Percentiles rank a stretch among this genome's conserved stretches.
Evolutionary conservation across 2,888 invertebrate species (phyloP).

Genomic region (Peribatodes rhomboidaria): DNA sequence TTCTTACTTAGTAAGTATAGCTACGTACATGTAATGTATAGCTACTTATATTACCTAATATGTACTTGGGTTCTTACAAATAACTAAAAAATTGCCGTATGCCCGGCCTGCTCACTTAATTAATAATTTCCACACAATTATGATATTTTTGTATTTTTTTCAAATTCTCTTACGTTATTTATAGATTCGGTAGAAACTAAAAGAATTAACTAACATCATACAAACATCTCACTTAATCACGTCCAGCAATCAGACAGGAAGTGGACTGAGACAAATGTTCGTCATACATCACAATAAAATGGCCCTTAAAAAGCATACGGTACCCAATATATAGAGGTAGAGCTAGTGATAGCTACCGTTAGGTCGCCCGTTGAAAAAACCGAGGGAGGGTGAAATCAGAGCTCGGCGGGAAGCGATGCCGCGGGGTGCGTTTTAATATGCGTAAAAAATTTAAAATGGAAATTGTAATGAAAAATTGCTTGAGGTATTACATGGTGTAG

Average conservation of each 20-base stretch:
- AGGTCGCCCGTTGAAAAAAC: constrained; percentile 74
- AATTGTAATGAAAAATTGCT: constrained; percentile 26
- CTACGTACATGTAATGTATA: no score
- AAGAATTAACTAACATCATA: not conserved
- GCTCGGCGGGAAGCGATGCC: constrained; percentile 56
- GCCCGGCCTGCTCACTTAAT: no score
- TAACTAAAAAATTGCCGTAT: no score
- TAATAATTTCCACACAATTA: no score
- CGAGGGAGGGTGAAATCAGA: constrained; percentile 73
- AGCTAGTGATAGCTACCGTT: constrained; percentile 73
- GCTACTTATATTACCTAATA: no score
- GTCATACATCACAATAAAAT: constrained; percentile 42
- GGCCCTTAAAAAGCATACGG: constrained; percentile 58
- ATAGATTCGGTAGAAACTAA: not conserved
- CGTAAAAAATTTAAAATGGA: constrained; percentile 23
- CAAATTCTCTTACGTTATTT: no score
- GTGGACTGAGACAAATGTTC: constrained; percentile 45
- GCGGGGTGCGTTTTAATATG: constrained; percentile 31
- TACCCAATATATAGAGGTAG: constrained; percentile 53
- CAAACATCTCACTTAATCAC: not conserved
- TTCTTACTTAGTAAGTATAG: no score
- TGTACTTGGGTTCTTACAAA: no score
- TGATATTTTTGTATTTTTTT: no score
- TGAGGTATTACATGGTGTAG: not conserved
- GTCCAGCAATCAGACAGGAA: constrained; percentile 42